A percentile compares a stretch with the other conserved stretches of the same genome.
Evolutionary conservation across 2,113 vertebrate genomes (phyloP).

Genomic region (Marmota monax): DNA sequence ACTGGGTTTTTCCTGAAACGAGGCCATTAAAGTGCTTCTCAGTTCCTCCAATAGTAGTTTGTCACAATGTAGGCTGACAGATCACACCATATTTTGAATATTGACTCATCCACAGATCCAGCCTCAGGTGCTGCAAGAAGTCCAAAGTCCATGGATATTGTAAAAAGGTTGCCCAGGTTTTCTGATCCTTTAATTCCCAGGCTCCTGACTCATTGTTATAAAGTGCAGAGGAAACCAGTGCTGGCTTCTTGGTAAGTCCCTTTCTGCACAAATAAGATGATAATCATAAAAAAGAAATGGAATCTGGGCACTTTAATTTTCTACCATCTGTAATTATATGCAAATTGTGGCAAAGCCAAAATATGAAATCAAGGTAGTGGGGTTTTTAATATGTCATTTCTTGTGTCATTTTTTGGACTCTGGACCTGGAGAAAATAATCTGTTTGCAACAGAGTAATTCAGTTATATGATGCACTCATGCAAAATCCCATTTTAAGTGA

Average conservation of each 20-base stretch:
- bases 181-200: slow-evolving; percentile 68
- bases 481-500: slow-evolving; percentile 73
- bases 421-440: slow-evolving; percentile 66
- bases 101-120: slow-evolving; percentile 78
- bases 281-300: slow-evolving; percentile 7
- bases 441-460: slow-evolving; percentile 62
- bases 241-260: neutral
- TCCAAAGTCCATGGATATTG: slow-evolving; percentile 61
- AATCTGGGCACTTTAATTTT: slow-evolving; percentile 36
- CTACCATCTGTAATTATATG: slow-evolving; percentile 43
- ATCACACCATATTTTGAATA: slow-evolving; percentile 78
- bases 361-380: slow-evolving; percentile 40
- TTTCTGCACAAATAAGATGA: slow-evolving; percentile 13
- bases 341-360: slow-evolving; percentile 57
- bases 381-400: slow-evolving; percentile 30
- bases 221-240: neutral
- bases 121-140: slow-evolving; percentile 79
- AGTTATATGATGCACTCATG: slow-evolving; percentile 18
- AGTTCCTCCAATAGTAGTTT: slow-evolving; percentile 77
- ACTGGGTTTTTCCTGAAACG: slow-evolving; percentile 80
- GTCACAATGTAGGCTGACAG: slow-evolving; percentile 78
- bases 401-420: neutral
- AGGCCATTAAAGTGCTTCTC: slow-evolving; percentile 79
- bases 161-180: slow-evolving; percentile 65
- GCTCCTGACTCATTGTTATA: slow-evolving; percentile 29